Conservation (phyloP, 2,797 vertebrate genomes). For the Sylvilagus floridanus region DNA sequence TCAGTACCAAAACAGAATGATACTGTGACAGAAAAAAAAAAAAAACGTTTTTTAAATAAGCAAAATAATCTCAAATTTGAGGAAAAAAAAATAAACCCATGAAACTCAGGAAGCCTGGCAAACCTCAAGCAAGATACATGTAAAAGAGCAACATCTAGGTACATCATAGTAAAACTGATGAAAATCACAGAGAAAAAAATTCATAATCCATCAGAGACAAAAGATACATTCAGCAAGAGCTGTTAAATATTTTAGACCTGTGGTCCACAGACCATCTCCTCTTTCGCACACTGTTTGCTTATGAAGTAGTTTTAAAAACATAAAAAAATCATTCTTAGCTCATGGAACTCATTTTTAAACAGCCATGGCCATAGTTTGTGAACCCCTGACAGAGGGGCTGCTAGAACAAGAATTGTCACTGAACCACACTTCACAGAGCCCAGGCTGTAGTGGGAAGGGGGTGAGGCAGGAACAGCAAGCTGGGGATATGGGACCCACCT, state of each 20-base stretch:
- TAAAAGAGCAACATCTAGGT: neutral
- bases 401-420: neutral
- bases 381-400: neutral
- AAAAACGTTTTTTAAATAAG: neutral
- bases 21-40: neutral
- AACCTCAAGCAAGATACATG: neutral
- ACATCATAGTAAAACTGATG: neutral
- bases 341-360: neutral
- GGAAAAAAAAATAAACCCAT: neutral
- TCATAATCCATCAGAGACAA: neutral
- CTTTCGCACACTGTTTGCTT: neutral
- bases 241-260: neutral
- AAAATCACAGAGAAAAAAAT: neutral
- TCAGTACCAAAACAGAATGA: neutral
- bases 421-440: conserved; percentile 60
- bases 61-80: neutral
- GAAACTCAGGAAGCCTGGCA: neutral
- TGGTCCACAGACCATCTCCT: neutral
- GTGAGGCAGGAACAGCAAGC: conserved; percentile 78
- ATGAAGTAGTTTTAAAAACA: neutral
- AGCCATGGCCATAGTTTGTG: neutral
- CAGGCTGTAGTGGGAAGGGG: conserved; percentile 57
- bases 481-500: conserved; percentile 73
- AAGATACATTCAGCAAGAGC: neutral
- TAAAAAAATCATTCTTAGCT: neutral